Evolutionary conservation across 2,113 vertebrate genomes (phyloP).

Genomic region (Microcebus griseorufus): DNA sequence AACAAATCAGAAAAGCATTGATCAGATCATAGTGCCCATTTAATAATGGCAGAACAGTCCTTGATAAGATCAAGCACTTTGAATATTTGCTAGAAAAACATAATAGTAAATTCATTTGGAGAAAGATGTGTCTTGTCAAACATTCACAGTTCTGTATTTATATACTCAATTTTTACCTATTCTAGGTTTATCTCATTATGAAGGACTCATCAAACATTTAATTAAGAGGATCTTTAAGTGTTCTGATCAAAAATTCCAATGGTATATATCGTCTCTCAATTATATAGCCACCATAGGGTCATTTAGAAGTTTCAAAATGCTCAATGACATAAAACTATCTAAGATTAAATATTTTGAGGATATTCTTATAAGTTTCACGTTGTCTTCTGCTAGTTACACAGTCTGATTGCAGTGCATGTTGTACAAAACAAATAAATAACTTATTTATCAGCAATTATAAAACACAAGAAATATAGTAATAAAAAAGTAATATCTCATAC

Average conservation of each 20-base stretch:
- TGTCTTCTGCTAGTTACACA: background rate
- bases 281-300: accelerated
- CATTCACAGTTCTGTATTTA: background rate
- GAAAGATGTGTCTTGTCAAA: background rate
- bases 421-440: background rate
- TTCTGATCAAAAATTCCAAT: background rate
- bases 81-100: background rate
- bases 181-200: background rate
- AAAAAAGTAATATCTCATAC: background rate
- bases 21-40: no score
- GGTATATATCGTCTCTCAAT: background rate
- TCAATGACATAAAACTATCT: background rate
- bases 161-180: background rate
- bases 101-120: background rate
- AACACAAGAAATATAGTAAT: background rate
- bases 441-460: background rate
- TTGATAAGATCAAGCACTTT: no score
- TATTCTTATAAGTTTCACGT: background rate
- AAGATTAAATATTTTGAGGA: background rate
- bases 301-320: background rate
- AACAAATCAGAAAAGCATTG: no score
- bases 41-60: no score
- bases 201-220: background rate
- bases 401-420: background rate
- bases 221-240: background rate